Evolutionary conservation across 2,888 invertebrate genomes (phyloP).

Genomic region (Drosophila aldrichi): DNA sequence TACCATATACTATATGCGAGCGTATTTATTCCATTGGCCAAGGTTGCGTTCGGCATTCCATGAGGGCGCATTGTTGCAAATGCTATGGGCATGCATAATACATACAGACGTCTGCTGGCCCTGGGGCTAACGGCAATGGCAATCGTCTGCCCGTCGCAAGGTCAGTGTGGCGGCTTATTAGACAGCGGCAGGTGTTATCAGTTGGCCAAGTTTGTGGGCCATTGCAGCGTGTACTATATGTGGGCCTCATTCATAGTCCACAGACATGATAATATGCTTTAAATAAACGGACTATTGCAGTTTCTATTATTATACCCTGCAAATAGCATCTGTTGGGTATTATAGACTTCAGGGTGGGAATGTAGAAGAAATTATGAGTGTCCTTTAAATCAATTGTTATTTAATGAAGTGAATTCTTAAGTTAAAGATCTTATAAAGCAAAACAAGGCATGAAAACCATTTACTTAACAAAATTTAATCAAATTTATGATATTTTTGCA

Average conservation of each 20-base stretch:
- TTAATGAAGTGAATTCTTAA: neutral
- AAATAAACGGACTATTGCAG: neutral
- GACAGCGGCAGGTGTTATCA: conserved; percentile 42
- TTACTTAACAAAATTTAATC: neutral
- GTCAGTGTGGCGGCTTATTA: conserved; percentile 22
- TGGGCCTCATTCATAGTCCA: neutral
- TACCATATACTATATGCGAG: neutral
- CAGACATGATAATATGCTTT: conserved; percentile 12
- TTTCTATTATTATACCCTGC: neutral
- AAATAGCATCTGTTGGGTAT: too few species aligned
- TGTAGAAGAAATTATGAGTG: neutral
- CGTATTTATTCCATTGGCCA: conserved; percentile 46
- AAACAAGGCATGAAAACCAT: neutral
- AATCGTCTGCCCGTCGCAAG: conserved; percentile 35
- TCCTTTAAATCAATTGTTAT: too few species aligned
- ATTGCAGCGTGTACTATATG: neutral
- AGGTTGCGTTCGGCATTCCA: conserved; percentile 67
- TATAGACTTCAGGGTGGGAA: neutral
- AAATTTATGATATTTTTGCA: neutral
- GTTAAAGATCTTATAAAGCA: neutral
- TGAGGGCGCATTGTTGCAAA: conserved; percentile 68
- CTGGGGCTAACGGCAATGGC: conserved; percentile 46
- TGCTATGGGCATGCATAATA: conserved; percentile 47
- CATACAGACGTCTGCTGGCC: conserved; percentile 20
- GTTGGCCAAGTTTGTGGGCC: conserved; percentile 15